Conservation (phyloP, 2,888 invertebrate genomes). For the Hydrotaea cyrtoneurina region DNA sequence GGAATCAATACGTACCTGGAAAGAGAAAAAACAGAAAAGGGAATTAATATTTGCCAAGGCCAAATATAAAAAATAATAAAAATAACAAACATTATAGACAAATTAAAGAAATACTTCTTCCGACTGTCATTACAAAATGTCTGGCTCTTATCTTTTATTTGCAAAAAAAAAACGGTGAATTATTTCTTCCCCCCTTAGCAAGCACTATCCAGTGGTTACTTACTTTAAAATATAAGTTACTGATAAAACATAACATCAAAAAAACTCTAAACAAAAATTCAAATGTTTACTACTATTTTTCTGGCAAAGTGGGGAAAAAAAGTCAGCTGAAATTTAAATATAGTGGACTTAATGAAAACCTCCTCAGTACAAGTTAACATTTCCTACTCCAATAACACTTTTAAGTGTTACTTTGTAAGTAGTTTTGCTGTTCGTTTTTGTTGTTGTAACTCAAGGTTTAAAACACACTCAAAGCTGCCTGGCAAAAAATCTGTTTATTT, state of each 20-base stretch:
- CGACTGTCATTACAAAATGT: too few species aligned
- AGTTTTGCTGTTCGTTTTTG: background rate
- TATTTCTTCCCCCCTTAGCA: too few species aligned
- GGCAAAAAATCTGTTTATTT: too few species aligned
- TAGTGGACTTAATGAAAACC: slow-evolving; percentile 6
- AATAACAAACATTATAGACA: background rate
- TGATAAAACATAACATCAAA: too few species aligned
- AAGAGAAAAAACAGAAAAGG: background rate
- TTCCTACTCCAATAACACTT: slow-evolving; percentile 28
- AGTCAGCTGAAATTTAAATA: background rate
- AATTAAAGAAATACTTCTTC: too few species aligned
- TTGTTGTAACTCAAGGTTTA: background rate
- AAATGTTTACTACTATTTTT: background rate
- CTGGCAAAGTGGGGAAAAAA: background rate
- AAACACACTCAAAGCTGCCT: background rate
- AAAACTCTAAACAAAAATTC: background rate
- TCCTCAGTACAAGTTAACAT: background rate
- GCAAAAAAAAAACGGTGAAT: too few species aligned
- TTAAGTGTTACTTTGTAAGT: slow-evolving; percentile 17
- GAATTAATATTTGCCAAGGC: too few species aligned
- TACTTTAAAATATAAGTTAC: too few species aligned
- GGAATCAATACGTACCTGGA: background rate
- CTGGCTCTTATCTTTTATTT: too few species aligned
- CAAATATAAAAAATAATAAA: background rate
- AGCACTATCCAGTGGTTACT: too few species aligned